Evolutionary conservation across 2,888 invertebrate genomes (phyloP), one percentile per base, ranked within the genome.

Genomic region (Galerucella pusilla): DNA sequence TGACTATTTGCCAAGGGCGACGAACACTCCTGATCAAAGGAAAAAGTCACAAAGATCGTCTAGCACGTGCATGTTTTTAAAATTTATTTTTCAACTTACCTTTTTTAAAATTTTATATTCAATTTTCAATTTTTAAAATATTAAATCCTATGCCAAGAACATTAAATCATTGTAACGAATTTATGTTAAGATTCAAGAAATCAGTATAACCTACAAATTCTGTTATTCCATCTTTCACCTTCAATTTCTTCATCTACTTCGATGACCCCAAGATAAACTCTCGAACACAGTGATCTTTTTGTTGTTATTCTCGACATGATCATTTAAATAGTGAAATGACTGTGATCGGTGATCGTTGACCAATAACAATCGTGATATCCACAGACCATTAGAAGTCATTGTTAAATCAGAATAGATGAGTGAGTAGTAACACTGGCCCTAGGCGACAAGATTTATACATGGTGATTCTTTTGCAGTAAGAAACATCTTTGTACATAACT

Each of bases 281-380:
- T 54, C 25, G 20, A 73, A 2, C 6, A 74, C 68, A 77, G 70
- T 65, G 61, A 61, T 69, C 45, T 68, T 66, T 57, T 63, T 73
- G 75, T 74, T 64, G 72, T 72, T 57, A 60, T 59, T 74, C 73
- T 73, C 71, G 75, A 77, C 75, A 75, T 61, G 73, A 68, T 77
- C 77, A 78, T 80, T 80, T 78, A 70, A 77, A 75, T 78, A 79
- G 78, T 78, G 80, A 80, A 79, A 79, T 77, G 75, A 78, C 75
- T 73, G 57, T 57, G 57, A 57, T 57, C 57, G n/a, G 76, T 74
- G 79, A 80, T 78, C 76, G 75, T 75, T 78, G 80, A 76, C 78
- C 80, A 80, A 78, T 79, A 79, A 77, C 72, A 77, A 78, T 79
- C 79, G 79, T 78, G 79, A 80, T 77, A 73, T 74, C 76, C 63